phyloP scores from a whole-genome alignment of 92 coral and sea anemone species.

The Epizoanthus scotinus region DNA sequence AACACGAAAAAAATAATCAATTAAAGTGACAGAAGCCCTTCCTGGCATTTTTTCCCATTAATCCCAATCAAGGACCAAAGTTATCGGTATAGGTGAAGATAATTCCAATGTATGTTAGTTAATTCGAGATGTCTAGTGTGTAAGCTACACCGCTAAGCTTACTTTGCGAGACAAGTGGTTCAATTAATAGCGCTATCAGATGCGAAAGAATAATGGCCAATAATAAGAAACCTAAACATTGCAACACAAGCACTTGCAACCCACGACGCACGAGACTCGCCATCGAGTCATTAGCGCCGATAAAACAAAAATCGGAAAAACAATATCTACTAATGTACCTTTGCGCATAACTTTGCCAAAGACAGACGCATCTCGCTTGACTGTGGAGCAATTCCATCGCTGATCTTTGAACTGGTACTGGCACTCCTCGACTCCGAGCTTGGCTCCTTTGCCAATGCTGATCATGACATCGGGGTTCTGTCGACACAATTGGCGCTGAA shows the following conservation, averaged over 20 bases:
- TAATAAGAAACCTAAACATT: too few species aligned
- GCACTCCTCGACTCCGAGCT: slow-evolving; percentile 88
- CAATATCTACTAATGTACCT: slow-evolving; percentile 55
- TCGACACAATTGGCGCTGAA: slow-evolving; percentile 85
- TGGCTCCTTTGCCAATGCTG: slow-evolving; percentile 96
- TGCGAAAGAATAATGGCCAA: slow-evolving; percentile 3
- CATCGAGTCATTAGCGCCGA: too few species aligned
- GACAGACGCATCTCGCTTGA: slow-evolving; percentile 85
- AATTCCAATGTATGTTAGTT: slow-evolving; percentile 5
- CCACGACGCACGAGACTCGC: neutral
- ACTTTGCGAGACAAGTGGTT: slow-evolving; percentile 35
- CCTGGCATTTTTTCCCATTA: too few species aligned
- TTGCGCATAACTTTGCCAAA: slow-evolving; percentile 93
- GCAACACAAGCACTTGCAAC: neutral
- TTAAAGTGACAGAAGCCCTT: too few species aligned
- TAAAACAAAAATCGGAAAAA: neutral
- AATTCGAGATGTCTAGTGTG: slow-evolving; percentile 18
- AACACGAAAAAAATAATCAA: neutral
- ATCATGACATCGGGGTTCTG: slow-evolving; percentile 97
- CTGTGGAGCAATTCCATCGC: slow-evolving; percentile 97
- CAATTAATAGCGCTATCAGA: slow-evolving; percentile 1
- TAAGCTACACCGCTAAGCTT: neutral
- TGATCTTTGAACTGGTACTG: slow-evolving; percentile 86
- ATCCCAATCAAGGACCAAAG: neutral
- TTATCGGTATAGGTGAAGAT: neutral